These are phyloP conservation scores for Probosciger aterrimus DNA, from an alignment of 2,113 vertebrate genomes.

Conservation along the genomic window DNA sequence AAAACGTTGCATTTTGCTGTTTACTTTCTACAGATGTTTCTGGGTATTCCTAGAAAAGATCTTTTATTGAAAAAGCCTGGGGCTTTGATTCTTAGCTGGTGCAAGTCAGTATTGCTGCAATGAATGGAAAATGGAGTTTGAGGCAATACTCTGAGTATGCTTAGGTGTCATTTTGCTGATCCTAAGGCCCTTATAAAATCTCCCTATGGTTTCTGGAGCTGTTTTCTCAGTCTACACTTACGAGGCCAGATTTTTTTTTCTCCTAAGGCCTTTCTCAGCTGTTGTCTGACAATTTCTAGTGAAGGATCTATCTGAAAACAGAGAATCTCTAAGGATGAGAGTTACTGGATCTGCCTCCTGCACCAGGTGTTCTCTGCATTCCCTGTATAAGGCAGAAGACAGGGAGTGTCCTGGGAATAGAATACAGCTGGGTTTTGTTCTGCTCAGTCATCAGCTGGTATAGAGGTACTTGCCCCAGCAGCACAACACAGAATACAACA, in stretches of 20 bases:
- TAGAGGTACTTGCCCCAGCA: not conserved
- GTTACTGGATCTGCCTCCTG: not conserved
- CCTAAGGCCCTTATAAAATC: not conserved
- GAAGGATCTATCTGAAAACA: not conserved
- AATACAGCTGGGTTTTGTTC: conserved; percentile 7
- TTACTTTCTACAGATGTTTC: not conserved
- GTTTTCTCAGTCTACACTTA: not conserved
- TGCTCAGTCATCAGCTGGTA: conserved; percentile 5
- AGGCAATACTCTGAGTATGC: not conserved
- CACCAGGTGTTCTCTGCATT: not conserved
- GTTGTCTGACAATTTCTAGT: not conserved
- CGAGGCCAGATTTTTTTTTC: not conserved
- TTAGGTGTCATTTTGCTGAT: not conserved
- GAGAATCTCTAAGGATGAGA: not conserved
- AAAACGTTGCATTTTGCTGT: not conserved
- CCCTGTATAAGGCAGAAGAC: not conserved
- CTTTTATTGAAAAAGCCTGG: not conserved
- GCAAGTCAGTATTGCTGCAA: not conserved
- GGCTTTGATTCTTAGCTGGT: not conserved
- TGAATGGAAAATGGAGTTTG: not conserved
- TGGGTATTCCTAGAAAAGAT: not conserved
- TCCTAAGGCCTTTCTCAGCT: not conserved
- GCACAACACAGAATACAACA: not conserved
- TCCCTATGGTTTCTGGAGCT: not conserved
- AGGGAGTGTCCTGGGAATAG: not conserved